Conservation (phyloP, 2,113 vertebrate species). For the Orientallactaga bullata region DNA sequence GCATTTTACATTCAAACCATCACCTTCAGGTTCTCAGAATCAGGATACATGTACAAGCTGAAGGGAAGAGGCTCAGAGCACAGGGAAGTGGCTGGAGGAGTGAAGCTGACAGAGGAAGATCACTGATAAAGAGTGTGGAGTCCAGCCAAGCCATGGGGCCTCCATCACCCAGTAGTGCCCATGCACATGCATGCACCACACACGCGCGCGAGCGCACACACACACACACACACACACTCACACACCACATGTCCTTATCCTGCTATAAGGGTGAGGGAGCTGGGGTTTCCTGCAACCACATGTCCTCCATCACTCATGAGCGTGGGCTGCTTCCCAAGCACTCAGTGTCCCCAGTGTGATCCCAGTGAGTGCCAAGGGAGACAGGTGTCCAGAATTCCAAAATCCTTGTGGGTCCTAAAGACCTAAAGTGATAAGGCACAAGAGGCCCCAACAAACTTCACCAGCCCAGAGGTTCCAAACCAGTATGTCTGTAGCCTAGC, state of each 20-base stretch:
- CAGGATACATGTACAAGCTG: background rate
- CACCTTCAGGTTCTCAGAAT: background rate
- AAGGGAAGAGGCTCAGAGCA: background rate
- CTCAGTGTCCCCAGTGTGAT: background rate
- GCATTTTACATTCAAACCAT: background rate
- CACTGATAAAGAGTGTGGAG: background rate
- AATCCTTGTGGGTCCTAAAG: background rate
- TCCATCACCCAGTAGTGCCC: background rate
- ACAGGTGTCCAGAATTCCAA: background rate
- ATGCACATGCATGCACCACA: rapidly evolving
- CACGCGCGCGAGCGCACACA: too few relatives aligned
- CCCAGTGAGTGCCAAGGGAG: rapidly evolving
- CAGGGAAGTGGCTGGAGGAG: background rate
- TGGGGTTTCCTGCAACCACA: background rate
- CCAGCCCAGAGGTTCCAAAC: background rate
- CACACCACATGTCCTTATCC: rapidly evolving
- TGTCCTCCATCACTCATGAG: background rate
- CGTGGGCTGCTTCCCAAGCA: background rate
- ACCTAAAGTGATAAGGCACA: background rate
- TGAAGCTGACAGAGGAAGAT: background rate
- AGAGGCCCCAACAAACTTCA: background rate
- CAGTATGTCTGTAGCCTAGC: too few relatives aligned
- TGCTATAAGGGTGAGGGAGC: rapidly evolving
- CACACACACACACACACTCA: background rate
- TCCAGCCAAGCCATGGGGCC: rapidly evolving